These are phyloP conservation scores for Halictus rubicundus DNA, from an alignment of 1,140 invertebrate genomes.

Conservation along the genomic window DNA sequence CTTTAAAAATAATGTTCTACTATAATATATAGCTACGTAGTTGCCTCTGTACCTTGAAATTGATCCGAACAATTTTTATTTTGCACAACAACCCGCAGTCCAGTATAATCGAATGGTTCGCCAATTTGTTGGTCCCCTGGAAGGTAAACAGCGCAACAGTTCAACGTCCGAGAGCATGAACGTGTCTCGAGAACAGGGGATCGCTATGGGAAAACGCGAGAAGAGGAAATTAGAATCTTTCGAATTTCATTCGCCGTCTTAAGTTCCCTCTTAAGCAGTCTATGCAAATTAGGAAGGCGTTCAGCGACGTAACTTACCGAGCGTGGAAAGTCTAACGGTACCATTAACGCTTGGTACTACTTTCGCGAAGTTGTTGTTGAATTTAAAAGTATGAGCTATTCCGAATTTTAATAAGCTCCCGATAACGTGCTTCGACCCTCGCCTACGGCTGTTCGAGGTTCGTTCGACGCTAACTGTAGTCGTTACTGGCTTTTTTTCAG, in stretches of 20 bases:
- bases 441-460: background rate
- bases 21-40: too few species aligned
- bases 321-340: background rate
- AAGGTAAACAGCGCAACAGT: background rate
- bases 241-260: background rate
- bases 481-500: background rate
- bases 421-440: background rate
- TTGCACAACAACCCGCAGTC: background rate
- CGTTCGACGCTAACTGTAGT: background rate
- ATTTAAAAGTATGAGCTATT: constrained; percentile 7
- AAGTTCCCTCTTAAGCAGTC: background rate
- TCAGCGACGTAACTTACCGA: background rate
- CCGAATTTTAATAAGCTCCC: constrained; percentile 9
- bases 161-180: background rate
- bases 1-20: too few species aligned
- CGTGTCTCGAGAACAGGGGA: background rate
- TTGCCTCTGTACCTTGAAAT: too few species aligned
- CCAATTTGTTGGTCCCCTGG: background rate
- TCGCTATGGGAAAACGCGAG: background rate
- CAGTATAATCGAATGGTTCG: background rate
- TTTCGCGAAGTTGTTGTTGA: constrained; percentile 1
- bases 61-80: too few species aligned
- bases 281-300: background rate
- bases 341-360: background rate
- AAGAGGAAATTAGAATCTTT: background rate